Percentiles rank a stretch among this genome's conserved stretches.
Evolutionary conservation across 2,113 vertebrate species (phyloP).

Genomic region (Tachysurus fulvidraco): DNA sequence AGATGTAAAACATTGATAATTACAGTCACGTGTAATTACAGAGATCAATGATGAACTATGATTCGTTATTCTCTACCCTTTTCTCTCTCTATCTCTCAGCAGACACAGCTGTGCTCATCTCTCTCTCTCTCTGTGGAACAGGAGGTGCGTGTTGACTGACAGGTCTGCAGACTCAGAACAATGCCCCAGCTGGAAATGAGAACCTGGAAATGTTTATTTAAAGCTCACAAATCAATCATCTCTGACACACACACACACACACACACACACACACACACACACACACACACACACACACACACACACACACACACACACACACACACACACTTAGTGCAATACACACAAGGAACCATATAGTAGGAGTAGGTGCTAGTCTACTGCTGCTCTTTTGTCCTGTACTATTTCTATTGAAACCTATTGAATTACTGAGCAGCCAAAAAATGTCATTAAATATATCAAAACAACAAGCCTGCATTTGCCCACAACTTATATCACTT

Average conservation of each 20-base stretch:
- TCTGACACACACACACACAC: conserved; percentile 35
- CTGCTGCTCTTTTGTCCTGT: not conserved
- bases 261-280: conserved; percentile 1
- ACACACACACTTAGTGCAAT: not conserved
- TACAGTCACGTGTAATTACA: conserved; percentile 14
- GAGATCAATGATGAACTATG: not conserved
- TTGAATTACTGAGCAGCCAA: not conserved
- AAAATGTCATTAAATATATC: not conserved
- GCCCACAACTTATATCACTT: not conserved
- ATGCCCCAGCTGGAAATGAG: conserved; percentile 69
- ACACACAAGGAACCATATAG: not conserved
- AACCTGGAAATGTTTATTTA: conserved; percentile 68
- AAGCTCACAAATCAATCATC: conserved; percentile 69
- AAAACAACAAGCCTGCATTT: conserved; percentile 5
- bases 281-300: conserved; percentile 3
- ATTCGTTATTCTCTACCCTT: not conserved
- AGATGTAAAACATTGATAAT: conserved; percentile 5
- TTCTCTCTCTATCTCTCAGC: not conserved
- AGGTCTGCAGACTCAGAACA: conserved; percentile 53
- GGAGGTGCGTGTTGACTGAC: conserved; percentile 48
- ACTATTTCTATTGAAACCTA: not conserved
- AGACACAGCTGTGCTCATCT: conserved; percentile 45
- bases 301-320: conserved; percentile 25
- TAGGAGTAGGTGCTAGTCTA: not conserved
- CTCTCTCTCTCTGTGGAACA: conserved; percentile 25